Evolutionary conservation across 1,140 invertebrate genomes (phyloP), one percentile per base, ranked within the genome.

Genomic region (Sminthurides bifidus): DNA sequence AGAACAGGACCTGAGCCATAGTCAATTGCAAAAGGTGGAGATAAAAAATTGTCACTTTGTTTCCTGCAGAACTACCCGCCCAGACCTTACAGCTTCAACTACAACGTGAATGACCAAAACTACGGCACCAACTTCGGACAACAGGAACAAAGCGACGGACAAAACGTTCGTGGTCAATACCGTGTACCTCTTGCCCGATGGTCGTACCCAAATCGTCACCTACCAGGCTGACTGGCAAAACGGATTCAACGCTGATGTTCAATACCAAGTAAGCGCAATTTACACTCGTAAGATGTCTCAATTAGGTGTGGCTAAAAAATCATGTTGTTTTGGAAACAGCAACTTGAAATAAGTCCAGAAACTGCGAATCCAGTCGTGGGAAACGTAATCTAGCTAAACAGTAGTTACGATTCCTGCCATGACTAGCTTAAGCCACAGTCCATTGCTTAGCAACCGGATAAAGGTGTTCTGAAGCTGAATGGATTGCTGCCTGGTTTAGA

Each of bases 31-130:
- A 43, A 43, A 14, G 8, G 17, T 17, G 15, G 24, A 43, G 6
- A 15, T 43, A 43, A 19, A 10, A 43, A 35, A 35, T 15, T 51
- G 23, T 26, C 2, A 26, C 29, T 14, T 24, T 26, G 37, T 38
- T 19, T 24, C 1, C 19, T 52, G 37, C 29, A 60, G 31, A 63
- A 5, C 61, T 67, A 17, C 68, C 50, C 4, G 67, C 65, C 48
- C 66, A 26, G 49, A 67, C 72, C 68, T n/a, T 69, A 69, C 61
- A 63, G 63, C n/a, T 69, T 69, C 58, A 57, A 64, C 15, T 70
- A 70, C 51, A 64, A 52, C 17, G 68, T 70, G n/a, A 64, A 66
- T 38, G 69, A 70, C 56, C 57, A 65, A 5, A 67, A 69, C 55
- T 58, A 59, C 14, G 68, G 68, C n/a, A 60, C 66, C 31, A 64